Base-by-base conservation (phyloP, 1,140 invertebrate species). In the Ceratina japonica region DNA sequence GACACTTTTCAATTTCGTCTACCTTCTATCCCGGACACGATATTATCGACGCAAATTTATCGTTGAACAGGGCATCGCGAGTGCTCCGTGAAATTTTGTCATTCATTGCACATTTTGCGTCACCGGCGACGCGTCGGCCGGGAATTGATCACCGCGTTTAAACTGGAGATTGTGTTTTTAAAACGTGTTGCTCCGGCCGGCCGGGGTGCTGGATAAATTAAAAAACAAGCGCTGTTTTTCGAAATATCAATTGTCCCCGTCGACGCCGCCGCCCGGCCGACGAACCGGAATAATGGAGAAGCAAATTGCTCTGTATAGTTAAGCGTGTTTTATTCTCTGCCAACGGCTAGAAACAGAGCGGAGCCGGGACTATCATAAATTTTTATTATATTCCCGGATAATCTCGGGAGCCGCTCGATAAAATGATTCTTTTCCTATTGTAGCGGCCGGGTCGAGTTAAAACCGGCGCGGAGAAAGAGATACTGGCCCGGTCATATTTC, bases 401-500 rank as follows among this genome's bases (percentile, higher is more conserved):
- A 73, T 56, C 37, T 49, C 27, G 49, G 8, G 22, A 7, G n/a
- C 15, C n/a, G 16, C 49, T 78, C 49, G 62, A 78, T 63, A 31
- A 64, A 72, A 78, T 27, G 51, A 72, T 78, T 56, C 69, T 15
- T 49, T 22, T 44, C 5, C 59, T 37, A 63, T 78, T 78, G 68
- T 63, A 64, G 69, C 68, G 27, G 61, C 44, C 44, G 66, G 61
- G 31, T 52, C 49, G 49, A 64, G 59, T 78, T 72, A 78, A 78
- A 78, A 27, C n/a, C 37, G 10, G 37, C 37, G 37, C 10, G 10
- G 68, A 20, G 27, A 22, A 58, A 65, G 63, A 63, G 75, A 72
- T 72, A 78, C 59, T 37, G 68, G 31, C 15, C n/a, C 75, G 51
- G 18, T 37, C 68, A 72, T 78, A 78, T 78, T 78, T 78, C 69